phyloP scores from a whole-genome alignment of 2,888 invertebrate species.

The Euzophera pinguis region DNA sequence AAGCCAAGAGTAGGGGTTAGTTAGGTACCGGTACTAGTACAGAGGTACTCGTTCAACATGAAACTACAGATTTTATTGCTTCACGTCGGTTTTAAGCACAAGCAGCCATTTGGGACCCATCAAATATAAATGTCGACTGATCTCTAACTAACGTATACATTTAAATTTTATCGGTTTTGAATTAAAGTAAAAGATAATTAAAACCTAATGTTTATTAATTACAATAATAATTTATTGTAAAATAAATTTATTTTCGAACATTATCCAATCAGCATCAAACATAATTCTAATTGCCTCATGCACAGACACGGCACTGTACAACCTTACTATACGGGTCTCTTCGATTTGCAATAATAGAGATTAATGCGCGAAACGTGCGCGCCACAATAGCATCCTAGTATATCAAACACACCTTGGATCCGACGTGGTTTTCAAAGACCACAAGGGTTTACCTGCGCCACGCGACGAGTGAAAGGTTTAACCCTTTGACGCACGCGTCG shows the following conservation, averaged over 20 bases:
- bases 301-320: not conserved
- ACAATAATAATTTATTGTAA: not conserved
- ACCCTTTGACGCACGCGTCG: not conserved
- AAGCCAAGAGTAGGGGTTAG: no score
- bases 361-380: not conserved
- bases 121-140: no score
- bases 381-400: constrained; percentile 1
- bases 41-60: no score
- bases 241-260: not conserved
- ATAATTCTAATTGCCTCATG: not conserved
- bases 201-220: not conserved
- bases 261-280: not conserved
- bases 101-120: no score
- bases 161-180: not conserved
- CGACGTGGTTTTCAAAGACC: not conserved
- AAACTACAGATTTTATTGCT: no score
- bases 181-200: not conserved
- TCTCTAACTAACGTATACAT: no score
- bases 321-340: not conserved
- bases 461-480: not conserved
- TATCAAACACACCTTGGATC: constrained; percentile 9
- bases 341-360: not conserved
- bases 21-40: no score
- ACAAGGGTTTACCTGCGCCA: constrained; percentile 3
- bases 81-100: no score